A percentile compares a stretch with the other conserved stretches of the same genome.
These are phyloP conservation scores for Hylaeus anthracinus DNA, from an alignment of 1,140 invertebrate species.

Conservation along the genomic window DNA sequence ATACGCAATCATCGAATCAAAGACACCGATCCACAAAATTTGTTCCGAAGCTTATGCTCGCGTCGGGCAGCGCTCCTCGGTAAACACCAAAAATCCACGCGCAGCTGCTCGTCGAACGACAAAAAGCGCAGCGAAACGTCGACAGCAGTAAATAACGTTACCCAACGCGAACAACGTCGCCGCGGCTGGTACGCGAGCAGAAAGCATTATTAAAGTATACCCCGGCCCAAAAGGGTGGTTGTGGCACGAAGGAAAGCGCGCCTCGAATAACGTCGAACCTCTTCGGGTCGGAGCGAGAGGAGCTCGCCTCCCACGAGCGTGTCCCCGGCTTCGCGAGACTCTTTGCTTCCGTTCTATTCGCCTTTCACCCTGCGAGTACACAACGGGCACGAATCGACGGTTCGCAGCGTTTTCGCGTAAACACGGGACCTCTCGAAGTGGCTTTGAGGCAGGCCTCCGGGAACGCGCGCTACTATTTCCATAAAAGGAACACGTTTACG, in stretches of 20 bases:
- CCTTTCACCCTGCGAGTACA: background rate
- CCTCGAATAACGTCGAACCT: background rate
- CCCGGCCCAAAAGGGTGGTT: background rate
- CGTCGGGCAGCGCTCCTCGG: too few relatives aligned
- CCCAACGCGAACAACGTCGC: background rate
- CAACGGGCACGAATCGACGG: constrained; percentile 37
- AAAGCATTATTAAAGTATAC: constrained; percentile 14
- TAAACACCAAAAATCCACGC: background rate
- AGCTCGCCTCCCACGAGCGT: background rate
- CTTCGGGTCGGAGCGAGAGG: background rate
- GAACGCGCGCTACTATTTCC: constrained; percentile 20
- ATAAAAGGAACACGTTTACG: background rate
- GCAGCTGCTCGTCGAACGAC: background rate
- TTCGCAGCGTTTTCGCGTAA: constrained; percentile 35
- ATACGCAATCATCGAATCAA: too few relatives aligned
- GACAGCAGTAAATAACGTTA: background rate
- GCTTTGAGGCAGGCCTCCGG: constrained; percentile 17
- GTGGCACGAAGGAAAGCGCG: background rate
- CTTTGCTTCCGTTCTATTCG: constrained; percentile 8
- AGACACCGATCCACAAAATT: too few relatives aligned
- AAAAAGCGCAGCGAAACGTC: background rate
- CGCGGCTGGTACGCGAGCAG: background rate
- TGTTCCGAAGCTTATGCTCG: too few relatives aligned
- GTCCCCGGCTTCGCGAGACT: background rate
- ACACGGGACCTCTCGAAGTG: constrained; percentile 28